A percentile compares a stretch with the other conserved stretches of the same genome.
phyloP scores from a whole-genome alignment of 2,797 vertebrate species.

The Mormyrus hasselquistii region DNA sequence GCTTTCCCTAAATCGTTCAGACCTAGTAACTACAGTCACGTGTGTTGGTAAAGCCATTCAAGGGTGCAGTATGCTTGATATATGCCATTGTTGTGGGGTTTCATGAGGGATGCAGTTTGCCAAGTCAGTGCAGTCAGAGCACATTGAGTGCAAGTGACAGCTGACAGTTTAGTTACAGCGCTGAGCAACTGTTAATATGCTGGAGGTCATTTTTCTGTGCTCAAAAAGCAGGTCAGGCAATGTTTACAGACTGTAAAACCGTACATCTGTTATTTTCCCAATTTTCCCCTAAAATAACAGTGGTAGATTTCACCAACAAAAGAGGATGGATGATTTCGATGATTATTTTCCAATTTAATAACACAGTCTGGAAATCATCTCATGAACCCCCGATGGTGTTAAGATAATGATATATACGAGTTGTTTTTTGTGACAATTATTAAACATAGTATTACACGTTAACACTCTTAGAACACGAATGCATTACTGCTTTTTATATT shows the following conservation, averaged over 20 bases:
- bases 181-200: slow-evolving; percentile 1
- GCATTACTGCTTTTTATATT: background rate
- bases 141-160: background rate
- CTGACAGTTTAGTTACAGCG: background rate
- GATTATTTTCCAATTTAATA: background rate
- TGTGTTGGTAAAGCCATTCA: background rate
- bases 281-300: background rate
- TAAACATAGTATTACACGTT: background rate
- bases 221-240: background rate
- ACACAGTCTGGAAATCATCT: background rate
- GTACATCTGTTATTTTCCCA: background rate
- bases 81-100: background rate
- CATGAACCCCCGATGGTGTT: background rate
- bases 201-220: background rate
- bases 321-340: background rate
- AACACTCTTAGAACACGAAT: background rate
- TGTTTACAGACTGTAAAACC: background rate
- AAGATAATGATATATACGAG: background rate
- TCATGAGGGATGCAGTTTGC: background rate
- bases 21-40: background rate
- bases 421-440: background rate
- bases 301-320: background rate
- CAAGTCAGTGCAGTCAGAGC: background rate
- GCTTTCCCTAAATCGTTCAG: background rate
- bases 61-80: background rate